Conservation (phyloP, 2,797 vertebrate genomes). For the Menidia menidia region DNA sequence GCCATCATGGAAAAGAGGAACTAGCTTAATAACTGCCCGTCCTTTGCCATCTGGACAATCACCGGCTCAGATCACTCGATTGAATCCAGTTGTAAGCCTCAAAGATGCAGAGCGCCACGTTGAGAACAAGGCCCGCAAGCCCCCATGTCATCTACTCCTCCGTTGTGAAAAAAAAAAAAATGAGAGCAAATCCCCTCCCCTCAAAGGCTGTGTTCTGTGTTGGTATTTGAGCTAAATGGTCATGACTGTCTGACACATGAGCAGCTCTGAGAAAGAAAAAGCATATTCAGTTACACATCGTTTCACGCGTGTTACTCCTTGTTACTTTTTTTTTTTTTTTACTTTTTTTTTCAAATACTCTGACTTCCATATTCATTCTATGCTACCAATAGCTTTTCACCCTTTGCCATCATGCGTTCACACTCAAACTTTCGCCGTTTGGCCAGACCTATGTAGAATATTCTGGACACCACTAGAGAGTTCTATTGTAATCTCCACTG, state of each 20-base stretch:
- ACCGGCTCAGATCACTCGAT: constrained; percentile 1
- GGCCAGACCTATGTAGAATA: no score
- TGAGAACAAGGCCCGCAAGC: background rate
- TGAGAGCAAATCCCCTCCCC: constrained; percentile 1
- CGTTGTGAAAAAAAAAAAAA: constrained; percentile 4
- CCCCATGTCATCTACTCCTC: constrained; percentile 3
- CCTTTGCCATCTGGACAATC: constrained; percentile 32
- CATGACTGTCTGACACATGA: constrained; percentile 44
- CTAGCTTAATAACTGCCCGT: constrained; percentile 38
- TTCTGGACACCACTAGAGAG: no score
- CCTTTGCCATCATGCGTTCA: no score
- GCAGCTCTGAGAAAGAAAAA: constrained; percentile 39
- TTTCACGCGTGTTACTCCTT: constrained; percentile 46
- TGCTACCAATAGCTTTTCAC: no score
- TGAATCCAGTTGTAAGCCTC: constrained; percentile 6
- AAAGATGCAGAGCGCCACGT: background rate
- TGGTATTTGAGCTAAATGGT: constrained; percentile 12
- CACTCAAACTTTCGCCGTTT: no score
- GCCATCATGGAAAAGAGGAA: constrained; percentile 63
- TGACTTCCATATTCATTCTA: no score
- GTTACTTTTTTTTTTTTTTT: no score
- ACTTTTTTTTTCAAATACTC: no score
- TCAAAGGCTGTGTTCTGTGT: constrained; percentile 30
- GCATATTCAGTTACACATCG: constrained; percentile 21
- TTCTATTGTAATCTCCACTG: no score